Evolutionary conservation across 1,140 invertebrate species (phyloP), one percentile per base, ranked within the genome.

Genomic region (Cydia pomonella): DNA sequence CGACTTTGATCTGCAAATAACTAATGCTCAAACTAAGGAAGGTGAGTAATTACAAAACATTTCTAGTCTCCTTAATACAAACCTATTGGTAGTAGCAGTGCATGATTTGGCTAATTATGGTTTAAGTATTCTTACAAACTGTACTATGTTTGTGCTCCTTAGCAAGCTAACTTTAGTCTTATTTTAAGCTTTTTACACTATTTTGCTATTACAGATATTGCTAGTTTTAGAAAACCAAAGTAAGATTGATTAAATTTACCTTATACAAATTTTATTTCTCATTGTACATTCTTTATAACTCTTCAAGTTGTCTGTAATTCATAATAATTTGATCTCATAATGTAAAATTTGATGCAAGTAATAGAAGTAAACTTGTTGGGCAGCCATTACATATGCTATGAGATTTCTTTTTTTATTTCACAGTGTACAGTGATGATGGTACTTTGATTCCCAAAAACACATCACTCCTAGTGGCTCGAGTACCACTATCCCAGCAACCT

Each of bases 21-120:
- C 97, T 23, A 99, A 99, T 95, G 98, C 98, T 41, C 98, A 99
- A 93, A 99, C 98, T 66, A 98, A 99, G 94, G 97, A 98, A 97
- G 97, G 98, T 98, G 94, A 92, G 92, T 84, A 44, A 62, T 29
- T 59, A 66, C 25, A 53, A 74, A 41, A 53, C n/a, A 66, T n/a
- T 59, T 21, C 12, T 59, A 59, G 53, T 23, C 18, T 59, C 21
- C 47, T 21, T 21, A 7, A 18, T 21, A 59, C 0, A 21, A 59
- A 10, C 18, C n/a, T 21, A 6, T n/a, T 59, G 21, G 53, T 59
- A 59, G 50, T 59, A 23, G 18, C 21, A 59, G 7, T 59, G 53
- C 53, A 59, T 59, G 53, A 59, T 23, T 23, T 59, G 21, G 53
- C 53, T 59, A 23, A 59, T 59, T 23, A 23, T 59, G 21, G 53